Base-by-base conservation (phyloP, 1,140 invertebrate genomes). In the Drosophila kohkoa region DNA sequence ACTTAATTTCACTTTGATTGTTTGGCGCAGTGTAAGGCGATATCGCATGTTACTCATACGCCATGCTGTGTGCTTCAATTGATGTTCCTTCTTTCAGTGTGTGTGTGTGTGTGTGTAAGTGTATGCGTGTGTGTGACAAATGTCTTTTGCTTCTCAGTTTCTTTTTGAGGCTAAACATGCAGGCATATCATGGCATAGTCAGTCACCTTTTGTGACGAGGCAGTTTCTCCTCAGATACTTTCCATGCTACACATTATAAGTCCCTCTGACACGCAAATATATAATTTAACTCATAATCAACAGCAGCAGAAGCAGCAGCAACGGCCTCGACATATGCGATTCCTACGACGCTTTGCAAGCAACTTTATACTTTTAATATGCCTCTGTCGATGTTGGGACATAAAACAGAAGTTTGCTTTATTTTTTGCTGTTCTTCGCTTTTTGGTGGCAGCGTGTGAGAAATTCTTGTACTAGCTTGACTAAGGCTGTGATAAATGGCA, bases 1-100 rank as follows among this genome's bases (percentile, higher is more conserved):
- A 89, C 85, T 89, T 89, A 89, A 89, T 89, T 88, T 85, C 75
- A 85, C 71, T 89, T 89, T 89, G 85, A 89, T 89, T 89, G 85
- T 81, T 89, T 88, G 85, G 85, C 85, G 85, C 83, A 88, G 77
- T 89, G 85, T 89, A 89, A 89, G 77, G 78, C 85, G 78, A 89
- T 89, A 89, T 89, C 85, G 85, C 85, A 89, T 89, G 85, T 89
- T 85, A 76, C 81, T 82, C 85, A 88, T 89, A 89, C 83, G 83
- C 77, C 85, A 75, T 89, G 83, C 78, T 89, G 67, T 88, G 64
- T 88, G 64, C 76, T 51, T 65, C 59, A 62, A 52, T 73, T 62
- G 32, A 69, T 64, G 51, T 55, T 15, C 20, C 20, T 41, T 25
- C 16, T 20, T 7, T 20, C 8, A 49, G 13, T 55, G 13, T 20